phyloP scores from a whole-genome alignment of 2,797 vertebrate species.

The Spondyliosoma cantharus region DNA sequence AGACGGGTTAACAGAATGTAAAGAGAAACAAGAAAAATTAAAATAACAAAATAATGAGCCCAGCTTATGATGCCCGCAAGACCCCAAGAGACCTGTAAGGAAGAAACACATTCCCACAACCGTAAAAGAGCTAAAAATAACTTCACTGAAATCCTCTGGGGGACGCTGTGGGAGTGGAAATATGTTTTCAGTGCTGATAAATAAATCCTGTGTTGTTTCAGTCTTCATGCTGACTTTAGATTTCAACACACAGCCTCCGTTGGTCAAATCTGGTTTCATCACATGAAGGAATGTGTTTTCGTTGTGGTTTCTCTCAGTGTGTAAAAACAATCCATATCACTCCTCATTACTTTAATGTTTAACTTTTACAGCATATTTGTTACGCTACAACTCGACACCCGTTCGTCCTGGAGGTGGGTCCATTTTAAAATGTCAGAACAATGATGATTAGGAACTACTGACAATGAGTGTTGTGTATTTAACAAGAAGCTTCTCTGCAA shows the following conservation, averaged over 20 bases:
- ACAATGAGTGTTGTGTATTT: not conserved
- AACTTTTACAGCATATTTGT: not conserved
- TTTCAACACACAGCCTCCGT: constrained; percentile 29
- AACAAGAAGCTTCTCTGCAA: not conserved
- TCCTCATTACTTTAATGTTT: not conserved
- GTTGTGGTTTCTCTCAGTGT: not conserved
- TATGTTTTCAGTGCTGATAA: not conserved
- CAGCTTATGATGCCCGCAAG: not conserved
- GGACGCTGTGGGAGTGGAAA: not conserved
- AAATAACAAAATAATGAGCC: not conserved
- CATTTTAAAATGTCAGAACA: not conserved
- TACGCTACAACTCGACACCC: not conserved
- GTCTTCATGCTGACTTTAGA: not conserved
- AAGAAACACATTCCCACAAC: constrained; percentile 17
- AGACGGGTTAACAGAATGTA: not conserved
- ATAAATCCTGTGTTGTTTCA: constrained; percentile 7
- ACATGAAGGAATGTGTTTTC: constrained; percentile 45
- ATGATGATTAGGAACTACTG: not conserved
- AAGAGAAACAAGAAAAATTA: not conserved
- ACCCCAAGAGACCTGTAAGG: not conserved
- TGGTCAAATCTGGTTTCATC: constrained; percentile 28
- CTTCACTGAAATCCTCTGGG: not conserved
- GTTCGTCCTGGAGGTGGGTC: too few relatives aligned
- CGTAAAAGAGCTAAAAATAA: not conserved
- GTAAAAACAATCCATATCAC: not conserved